phyloP scores from a whole-genome alignment of 1,140 invertebrate species.

The Eueides isabella region DNA sequence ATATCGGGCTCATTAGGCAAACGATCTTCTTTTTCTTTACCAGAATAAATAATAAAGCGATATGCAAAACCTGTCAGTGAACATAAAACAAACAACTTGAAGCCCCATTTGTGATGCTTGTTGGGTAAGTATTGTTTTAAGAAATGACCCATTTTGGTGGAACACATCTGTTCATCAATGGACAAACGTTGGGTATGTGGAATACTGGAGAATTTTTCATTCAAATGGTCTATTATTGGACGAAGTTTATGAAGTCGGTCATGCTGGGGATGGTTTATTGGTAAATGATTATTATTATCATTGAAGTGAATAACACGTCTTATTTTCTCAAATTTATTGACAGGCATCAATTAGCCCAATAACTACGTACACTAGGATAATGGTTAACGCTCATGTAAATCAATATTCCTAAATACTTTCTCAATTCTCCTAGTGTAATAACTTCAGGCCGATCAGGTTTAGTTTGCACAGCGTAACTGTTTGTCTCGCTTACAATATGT shows the following conservation, averaged over 20 bases:
- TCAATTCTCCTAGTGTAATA: too few species aligned
- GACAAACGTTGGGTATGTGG: slow-evolving; percentile 15
- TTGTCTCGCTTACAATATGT: too few species aligned
- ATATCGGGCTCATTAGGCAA: slow-evolving; percentile 26
- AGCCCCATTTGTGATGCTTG: slow-evolving; percentile 27
- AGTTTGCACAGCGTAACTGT: too few species aligned
- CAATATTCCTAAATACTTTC: too few species aligned
- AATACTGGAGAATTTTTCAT: background rate
- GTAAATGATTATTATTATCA: slow-evolving; percentile 35
- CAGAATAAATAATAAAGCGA: slow-evolving; percentile 21
- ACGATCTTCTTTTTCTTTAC: slow-evolving; percentile 27
- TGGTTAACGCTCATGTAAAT: background rate
- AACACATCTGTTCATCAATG: background rate
- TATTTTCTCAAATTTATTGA: slow-evolving; percentile 16
- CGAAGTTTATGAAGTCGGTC: slow-evolving; percentile 54
- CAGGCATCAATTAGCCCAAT: slow-evolving; percentile 26
- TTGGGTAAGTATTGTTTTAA: slow-evolving; percentile 25
- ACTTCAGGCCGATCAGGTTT: too few species aligned
- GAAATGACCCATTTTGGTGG: slow-evolving; percentile 14
- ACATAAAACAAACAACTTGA: slow-evolving; percentile 26
- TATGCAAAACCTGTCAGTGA: slow-evolving; percentile 9
- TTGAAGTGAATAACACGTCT: slow-evolving; percentile 37
- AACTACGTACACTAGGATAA: slow-evolving; percentile 7
- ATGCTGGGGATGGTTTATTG: slow-evolving; percentile 43
- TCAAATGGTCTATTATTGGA: slow-evolving; percentile 19